A percentile compares a stretch with the other conserved stretches of the same genome.
Evolutionary conservation across 2,113 vertebrate genomes (phyloP).

Genomic region (Gadus chalcogrammus): DNA sequence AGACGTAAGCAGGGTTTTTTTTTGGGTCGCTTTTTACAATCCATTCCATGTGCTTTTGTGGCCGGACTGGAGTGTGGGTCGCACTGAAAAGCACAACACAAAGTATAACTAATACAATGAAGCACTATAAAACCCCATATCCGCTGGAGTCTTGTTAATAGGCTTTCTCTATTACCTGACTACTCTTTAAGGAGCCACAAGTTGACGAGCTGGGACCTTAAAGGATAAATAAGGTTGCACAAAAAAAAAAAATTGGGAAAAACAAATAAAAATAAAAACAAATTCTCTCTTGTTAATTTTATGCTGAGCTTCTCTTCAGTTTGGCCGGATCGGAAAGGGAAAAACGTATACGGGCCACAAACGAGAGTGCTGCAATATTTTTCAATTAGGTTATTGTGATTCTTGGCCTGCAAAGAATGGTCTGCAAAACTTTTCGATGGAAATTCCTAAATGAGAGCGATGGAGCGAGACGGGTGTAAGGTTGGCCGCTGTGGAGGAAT

Average conservation of each 20-base stretch:
- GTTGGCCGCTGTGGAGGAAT: conserved; percentile 11
- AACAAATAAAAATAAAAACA: conserved; percentile 26
- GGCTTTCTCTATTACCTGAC: conserved; percentile 8
- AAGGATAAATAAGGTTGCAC: conserved; percentile 20
- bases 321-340: conserved; percentile 39
- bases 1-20: conserved; percentile 15
- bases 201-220: conserved; percentile 18
- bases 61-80: background rate
- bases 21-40: background rate
- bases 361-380: conserved; percentile 28
- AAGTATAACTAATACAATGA: background rate
- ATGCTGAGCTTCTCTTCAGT: conserved; percentile 26
- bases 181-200: conserved; percentile 9
- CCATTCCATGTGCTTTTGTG: background rate
- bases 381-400: conserved; percentile 43
- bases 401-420: conserved; percentile 36
- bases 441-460: conserved; percentile 32
- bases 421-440: conserved; percentile 31
- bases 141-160: background rate
- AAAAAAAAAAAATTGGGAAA: conserved; percentile 21
- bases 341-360: conserved; percentile 17
- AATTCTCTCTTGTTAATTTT: conserved; percentile 24
- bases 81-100: conserved; percentile 4
- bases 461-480: conserved; percentile 17
- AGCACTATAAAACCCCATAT: conserved; percentile 10